phyloP scores from a whole-genome alignment of 2,797 vertebrate species.

The Anguilla obscura region DNA sequence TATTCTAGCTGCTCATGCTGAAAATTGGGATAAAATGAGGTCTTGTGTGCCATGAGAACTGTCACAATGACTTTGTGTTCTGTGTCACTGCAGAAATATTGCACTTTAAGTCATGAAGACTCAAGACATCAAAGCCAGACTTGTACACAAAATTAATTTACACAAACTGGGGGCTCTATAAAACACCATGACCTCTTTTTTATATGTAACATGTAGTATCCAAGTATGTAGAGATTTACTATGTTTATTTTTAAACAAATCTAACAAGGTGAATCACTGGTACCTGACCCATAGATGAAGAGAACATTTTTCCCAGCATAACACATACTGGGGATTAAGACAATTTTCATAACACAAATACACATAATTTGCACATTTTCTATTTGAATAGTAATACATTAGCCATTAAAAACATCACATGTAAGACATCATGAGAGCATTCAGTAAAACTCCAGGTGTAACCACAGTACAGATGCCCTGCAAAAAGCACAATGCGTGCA shows the following conservation, averaged over 20 bases:
- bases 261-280: no score
- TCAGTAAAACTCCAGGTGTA: no score
- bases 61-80: background rate
- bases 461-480: no score
- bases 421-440: no score
- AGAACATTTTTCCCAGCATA: background rate
- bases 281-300: background rate
- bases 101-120: background rate
- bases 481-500: no score
- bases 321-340: background rate
- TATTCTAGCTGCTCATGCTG: background rate
- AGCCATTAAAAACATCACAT: no score
- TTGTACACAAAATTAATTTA: background rate
- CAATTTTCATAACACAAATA: background rate
- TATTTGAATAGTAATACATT: no score
- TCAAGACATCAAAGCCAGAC: background rate
- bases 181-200: background rate
- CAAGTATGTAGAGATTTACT: background rate
- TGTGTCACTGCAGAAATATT: slow-evolving; percentile 2
- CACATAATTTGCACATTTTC: background rate
- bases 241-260: background rate
- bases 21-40: background rate
- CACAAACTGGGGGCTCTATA: background rate
- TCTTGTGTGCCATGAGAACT: background rate
- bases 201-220: background rate